phyloP scores from a whole-genome alignment of 1,140 invertebrate genomes.

The Heliconius congener region DNA sequence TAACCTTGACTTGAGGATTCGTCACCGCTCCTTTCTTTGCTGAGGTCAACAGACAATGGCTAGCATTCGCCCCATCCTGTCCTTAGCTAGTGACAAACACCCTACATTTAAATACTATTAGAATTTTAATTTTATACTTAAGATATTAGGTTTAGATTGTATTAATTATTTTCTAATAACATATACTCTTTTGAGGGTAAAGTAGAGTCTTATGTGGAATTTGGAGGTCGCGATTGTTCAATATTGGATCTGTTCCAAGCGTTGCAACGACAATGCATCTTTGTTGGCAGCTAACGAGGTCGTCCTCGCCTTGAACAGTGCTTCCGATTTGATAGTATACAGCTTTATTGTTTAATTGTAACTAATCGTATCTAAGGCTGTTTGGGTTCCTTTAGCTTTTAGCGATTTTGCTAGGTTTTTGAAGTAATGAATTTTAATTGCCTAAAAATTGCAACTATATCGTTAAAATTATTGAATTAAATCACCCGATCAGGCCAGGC shows the following conservation, averaged over 20 bases:
- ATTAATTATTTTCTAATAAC: constrained; percentile 12
- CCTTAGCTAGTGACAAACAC: constrained; percentile 51
- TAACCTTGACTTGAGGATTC: constrained; percentile 68
- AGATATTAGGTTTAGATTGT: constrained; percentile 19
- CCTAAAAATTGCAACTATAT: no score
- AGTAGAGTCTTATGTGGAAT: constrained; percentile 73
- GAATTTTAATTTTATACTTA: constrained; percentile 19
- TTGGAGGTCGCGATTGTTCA: constrained; percentile 71
- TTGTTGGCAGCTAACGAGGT: constrained; percentile 68
- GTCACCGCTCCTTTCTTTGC: constrained; percentile 68
- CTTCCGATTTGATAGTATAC: constrained; percentile 66
- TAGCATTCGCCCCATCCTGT: constrained; percentile 62
- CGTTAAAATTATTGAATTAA: no score
- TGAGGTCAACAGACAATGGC: constrained; percentile 70
- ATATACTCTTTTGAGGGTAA: constrained; percentile 25
- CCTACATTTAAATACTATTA: constrained; percentile 31
- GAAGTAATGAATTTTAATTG: background rate
- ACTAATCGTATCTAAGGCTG: constrained; percentile 56
- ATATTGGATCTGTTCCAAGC: constrained; percentile 77
- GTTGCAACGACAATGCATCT: constrained; percentile 70
- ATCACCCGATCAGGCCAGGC: no score
- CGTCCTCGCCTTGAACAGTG: constrained; percentile 63
- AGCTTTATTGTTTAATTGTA: constrained; percentile 62
- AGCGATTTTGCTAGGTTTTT: background rate
- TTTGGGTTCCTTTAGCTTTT: constrained; percentile 40